Conservation (phyloP, 2,113 vertebrate genomes). For the Jaculus jaculus region DNA sequence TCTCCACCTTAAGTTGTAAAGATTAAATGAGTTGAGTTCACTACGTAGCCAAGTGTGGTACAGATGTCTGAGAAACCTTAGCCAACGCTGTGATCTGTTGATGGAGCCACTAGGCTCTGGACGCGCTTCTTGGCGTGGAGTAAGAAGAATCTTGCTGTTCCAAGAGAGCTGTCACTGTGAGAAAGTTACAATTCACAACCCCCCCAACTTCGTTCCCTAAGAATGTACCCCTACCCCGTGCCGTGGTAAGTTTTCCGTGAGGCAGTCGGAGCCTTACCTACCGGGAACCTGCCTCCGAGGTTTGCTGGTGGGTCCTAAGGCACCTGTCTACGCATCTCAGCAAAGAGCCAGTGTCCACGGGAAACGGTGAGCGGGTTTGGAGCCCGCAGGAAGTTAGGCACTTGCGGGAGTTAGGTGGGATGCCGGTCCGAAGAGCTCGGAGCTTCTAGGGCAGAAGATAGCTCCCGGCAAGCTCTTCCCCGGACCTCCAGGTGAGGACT, state of each 20-base stretch:
- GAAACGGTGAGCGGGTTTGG: background rate
- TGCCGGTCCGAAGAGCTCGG: background rate
- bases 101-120: background rate
- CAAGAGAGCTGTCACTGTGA: background rate
- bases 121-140: background rate
- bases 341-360: background rate
- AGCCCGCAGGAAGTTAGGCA: background rate
- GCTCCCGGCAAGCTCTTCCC: background rate
- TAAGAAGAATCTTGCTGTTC: background rate
- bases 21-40: background rate
- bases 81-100: background rate
- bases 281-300: background rate
- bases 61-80: background rate
- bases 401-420: background rate
- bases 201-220: background rate
- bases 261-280: background rate
- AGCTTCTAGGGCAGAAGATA: background rate
- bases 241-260: background rate
- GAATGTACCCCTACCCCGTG: background rate
- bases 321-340: background rate
- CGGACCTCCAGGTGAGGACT: background rate
- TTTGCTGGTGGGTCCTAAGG: accelerated
- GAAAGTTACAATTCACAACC: background rate
- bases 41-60: background rate
- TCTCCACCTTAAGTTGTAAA: background rate